A percentile compares a stretch with the other conserved stretches of the same genome.
Evolutionary conservation across 2,113 vertebrate species (phyloP).

Genomic region (Coturnix japonica): DNA sequence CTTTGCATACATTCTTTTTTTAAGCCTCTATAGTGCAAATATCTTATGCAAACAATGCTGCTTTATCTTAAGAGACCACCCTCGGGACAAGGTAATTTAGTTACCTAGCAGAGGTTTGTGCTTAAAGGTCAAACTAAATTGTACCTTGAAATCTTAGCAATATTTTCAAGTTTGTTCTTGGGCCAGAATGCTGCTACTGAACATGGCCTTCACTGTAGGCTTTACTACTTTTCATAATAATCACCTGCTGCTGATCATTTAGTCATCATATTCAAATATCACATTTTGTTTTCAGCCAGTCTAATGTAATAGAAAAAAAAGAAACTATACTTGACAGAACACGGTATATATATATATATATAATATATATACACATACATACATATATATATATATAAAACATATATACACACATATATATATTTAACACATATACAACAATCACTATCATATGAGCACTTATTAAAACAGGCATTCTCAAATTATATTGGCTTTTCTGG

Average conservation of each 20-base stretch:
- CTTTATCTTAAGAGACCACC: background rate
- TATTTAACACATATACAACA: background rate
- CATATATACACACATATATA: no score
- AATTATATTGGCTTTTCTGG: background rate
- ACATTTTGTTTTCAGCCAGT: background rate
- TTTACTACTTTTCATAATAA: background rate
- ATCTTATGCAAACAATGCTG: background rate
- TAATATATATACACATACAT: no score
- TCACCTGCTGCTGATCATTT: background rate
- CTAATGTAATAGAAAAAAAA: background rate
- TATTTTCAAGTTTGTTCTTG: background rate
- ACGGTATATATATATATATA: no score
- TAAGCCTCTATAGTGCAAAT: background rate
- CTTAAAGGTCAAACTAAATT: constrained; percentile 32
- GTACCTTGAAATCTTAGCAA: background rate
- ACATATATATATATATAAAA: no score
- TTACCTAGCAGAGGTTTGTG: background rate
- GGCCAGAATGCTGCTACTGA: background rate
- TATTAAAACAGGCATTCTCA: background rate
- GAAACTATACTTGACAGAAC: background rate
- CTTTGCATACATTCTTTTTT: background rate
- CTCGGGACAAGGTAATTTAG: background rate
- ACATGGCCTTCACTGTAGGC: background rate
- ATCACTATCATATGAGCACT: background rate
- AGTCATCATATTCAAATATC: background rate